Evolutionary conservation across 2,888 invertebrate genomes (phyloP).

Genomic region (Acleris cristana): DNA sequence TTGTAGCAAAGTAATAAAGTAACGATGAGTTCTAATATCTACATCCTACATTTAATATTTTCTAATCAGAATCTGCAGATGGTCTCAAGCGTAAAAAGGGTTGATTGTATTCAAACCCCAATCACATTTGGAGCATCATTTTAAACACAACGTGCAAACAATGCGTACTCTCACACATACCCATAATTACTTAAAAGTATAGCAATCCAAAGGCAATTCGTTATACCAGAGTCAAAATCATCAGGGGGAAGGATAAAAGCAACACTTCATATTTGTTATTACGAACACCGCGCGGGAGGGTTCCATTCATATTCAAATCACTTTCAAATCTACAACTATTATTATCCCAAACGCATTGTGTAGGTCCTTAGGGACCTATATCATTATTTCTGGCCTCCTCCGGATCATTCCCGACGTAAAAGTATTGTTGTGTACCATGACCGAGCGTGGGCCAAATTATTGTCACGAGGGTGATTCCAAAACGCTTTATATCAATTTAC

Average conservation of each 20-base stretch:
- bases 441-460: constrained; percentile 62
- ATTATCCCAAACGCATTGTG: constrained; percentile 78
- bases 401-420: constrained; percentile 73
- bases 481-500: constrained; percentile 78
- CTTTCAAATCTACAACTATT: constrained; percentile 83
- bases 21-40: neutral
- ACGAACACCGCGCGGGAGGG: constrained; percentile 77
- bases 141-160: constrained; percentile 46
- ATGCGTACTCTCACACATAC: constrained; percentile 50
- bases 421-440: constrained; percentile 69
- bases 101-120: constrained; percentile 32
- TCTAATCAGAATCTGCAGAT: constrained; percentile 30
- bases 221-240: constrained; percentile 75
- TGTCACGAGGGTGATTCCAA: constrained; percentile 69
- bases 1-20: too few species aligned
- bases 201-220: constrained; percentile 69
- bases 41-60: neutral
- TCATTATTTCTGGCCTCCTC: constrained; percentile 78
- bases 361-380: constrained; percentile 78
- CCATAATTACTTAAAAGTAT: constrained; percentile 71
- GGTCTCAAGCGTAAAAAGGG: constrained; percentile 26
- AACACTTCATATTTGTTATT: constrained; percentile 83
- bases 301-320: constrained; percentile 82
- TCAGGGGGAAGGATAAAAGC: constrained; percentile 72
- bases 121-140: constrained; percentile 45